Evolutionary conservation across 2,888 invertebrate species (phyloP).

Genomic region (Eristalinus sepulchralis): DNA sequence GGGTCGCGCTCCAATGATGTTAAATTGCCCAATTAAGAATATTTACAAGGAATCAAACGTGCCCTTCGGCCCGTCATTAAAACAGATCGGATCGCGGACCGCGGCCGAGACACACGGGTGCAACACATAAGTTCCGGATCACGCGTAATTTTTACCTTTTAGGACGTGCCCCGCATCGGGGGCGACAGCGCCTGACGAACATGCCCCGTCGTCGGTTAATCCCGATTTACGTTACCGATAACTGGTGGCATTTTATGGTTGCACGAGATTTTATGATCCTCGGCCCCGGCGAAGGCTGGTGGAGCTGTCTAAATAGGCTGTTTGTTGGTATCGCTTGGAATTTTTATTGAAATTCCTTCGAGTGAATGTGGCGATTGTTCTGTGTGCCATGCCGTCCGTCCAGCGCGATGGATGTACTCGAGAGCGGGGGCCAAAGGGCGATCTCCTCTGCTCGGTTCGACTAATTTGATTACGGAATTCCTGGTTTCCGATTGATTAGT

Average conservation of each 20-base stretch:
- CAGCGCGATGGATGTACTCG: background rate
- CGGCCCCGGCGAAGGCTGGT: background rate
- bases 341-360: conserved; percentile 59
- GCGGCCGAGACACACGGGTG: conserved; percentile 11
- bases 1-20: conserved; percentile 80
- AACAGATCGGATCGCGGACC: conserved; percentile 15
- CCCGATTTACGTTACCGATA: conserved; percentile 55
- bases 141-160: conserved; percentile 57
- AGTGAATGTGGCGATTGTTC: background rate
- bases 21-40: conserved; percentile 80
- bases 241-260: conserved; percentile 66
- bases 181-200: background rate
- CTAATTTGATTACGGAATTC: conserved; percentile 67
- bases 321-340: conserved; percentile 39
- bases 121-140: conserved; percentile 60
- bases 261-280: conserved; percentile 59
- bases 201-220: conserved; percentile 40
- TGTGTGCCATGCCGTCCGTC: background rate
- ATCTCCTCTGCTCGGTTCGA: conserved; percentile 10
- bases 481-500: conserved; percentile 59
- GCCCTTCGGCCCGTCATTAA: conserved; percentile 67
- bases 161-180: conserved; percentile 2
- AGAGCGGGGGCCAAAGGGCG: conserved; percentile 22
- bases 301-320: conserved; percentile 14
- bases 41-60: conserved; percentile 76